Evolutionary conservation across 2,113 vertebrate species (phyloP).

Genomic region (Ceyx margarethae): DNA sequence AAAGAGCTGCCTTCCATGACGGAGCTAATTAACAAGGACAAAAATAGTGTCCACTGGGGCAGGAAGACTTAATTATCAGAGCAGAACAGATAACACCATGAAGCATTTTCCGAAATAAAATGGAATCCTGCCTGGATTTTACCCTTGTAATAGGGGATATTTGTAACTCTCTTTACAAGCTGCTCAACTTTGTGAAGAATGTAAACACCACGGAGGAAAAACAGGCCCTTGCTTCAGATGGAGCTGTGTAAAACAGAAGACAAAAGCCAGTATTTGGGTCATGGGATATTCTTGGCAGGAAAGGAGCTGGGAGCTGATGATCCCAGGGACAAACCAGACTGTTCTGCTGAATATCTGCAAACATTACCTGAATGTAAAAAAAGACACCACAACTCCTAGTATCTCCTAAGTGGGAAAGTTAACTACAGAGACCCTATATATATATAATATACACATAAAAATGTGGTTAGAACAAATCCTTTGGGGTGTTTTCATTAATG

Average conservation of each 20-base stretch:
- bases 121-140: background rate
- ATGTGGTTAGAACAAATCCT: background rate
- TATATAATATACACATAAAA: background rate
- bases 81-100: background rate
- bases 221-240: background rate
- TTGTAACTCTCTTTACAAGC: background rate
- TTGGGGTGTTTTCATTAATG: background rate
- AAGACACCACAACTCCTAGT: background rate
- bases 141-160: fast-evolving
- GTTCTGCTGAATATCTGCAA: background rate
- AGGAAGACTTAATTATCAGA: constrained; percentile 4
- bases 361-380: background rate
- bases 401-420: background rate
- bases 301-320: background rate
- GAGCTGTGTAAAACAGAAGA: background rate
- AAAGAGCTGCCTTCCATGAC: background rate
- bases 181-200: background rate
- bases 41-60: background rate
- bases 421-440: background rate
- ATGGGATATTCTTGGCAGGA: background rate
- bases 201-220: background rate
- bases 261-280: background rate
- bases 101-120: background rate
- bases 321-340: background rate
- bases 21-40: constrained; percentile 7